phyloP scores from a whole-genome alignment of 2,888 invertebrate genomes.

The Podotricha telesiphe region DNA sequence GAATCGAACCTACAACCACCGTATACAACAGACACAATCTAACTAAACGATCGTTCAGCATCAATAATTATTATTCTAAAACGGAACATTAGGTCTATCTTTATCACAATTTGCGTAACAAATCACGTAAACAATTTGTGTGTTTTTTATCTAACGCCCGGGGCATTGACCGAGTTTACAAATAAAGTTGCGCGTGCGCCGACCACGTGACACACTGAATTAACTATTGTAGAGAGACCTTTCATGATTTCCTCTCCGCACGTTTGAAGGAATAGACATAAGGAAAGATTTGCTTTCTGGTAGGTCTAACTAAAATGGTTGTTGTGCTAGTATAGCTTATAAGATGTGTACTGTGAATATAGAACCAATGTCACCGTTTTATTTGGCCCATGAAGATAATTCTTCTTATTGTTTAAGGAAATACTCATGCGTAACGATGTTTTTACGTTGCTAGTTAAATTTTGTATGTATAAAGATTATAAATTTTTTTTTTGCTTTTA shows the following conservation, averaged over 20 bases:
- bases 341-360: conserved; percentile 63
- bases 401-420: conserved; percentile 54
- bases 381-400: conserved; percentile 65
- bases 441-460: conserved; percentile 29
- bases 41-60: neutral
- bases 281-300: conserved; percentile 21
- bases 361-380: conserved; percentile 75
- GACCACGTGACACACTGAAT: conserved; percentile 79
- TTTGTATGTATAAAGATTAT: neutral
- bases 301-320: conserved; percentile 50
- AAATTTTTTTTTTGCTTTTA: neutral
- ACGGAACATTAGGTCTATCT: conserved; percentile 43
- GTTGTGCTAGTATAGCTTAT: conserved; percentile 53
- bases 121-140: conserved; percentile 75
- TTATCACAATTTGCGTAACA: conserved; percentile 69
- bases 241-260: conserved; percentile 31
- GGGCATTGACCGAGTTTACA: conserved; percentile 83
- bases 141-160: conserved; percentile 81
- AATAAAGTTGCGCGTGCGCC: conserved; percentile 77
- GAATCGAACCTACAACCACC: neutral
- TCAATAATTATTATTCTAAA: conserved; percentile 6
- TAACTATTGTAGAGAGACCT: conserved; percentile 54
- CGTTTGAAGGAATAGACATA: conserved; percentile 31
- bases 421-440: conserved; percentile 43
- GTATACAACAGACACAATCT: neutral